Evolutionary conservation across 2,888 invertebrate species (phyloP).

Genomic region (Zelleria hepariella): DNA sequence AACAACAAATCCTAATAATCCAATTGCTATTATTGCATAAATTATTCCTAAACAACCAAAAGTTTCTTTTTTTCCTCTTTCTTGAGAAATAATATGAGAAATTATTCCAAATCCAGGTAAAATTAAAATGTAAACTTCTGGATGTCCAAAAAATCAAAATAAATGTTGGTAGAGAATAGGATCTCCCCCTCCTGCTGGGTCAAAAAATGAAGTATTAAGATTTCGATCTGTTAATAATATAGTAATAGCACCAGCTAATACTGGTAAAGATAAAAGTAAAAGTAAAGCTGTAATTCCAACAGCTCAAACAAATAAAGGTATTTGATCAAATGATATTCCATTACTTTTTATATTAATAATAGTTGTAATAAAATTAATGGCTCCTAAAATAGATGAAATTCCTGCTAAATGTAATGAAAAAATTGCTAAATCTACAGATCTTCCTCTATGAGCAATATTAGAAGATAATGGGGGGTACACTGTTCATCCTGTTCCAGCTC

Average conservation of each 20-base stretch:
- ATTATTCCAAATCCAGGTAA: slow-evolving; percentile 86
- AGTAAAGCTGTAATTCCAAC: slow-evolving; percentile 69
- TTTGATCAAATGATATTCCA: slow-evolving; percentile 74
- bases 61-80: slow-evolving; percentile 81
- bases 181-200: slow-evolving; percentile 84
- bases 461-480: slow-evolving; percentile 80
- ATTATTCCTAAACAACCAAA: slow-evolving; percentile 83
- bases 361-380: slow-evolving; percentile 85
- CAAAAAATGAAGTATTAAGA: slow-evolving; percentile 86
- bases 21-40: slow-evolving; percentile 89
- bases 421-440: slow-evolving; percentile 82
- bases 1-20: slow-evolving; percentile 85
- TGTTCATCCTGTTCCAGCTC: slow-evolving; percentile 85
- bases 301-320: slow-evolving; percentile 82
- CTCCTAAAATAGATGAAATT: slow-evolving; percentile 80
- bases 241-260: slow-evolving; percentile 84
- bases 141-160: slow-evolving; percentile 92
- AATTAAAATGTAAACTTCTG: slow-evolving; percentile 91
- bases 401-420: slow-evolving; percentile 84
- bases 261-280: slow-evolving; percentile 78
- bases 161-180: slow-evolving; percentile 86
- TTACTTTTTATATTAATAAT: slow-evolving; percentile 78
- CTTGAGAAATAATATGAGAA: slow-evolving; percentile 82
- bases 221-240: slow-evolving; percentile 86
- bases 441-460: slow-evolving; percentile 75